phyloP scores from a whole-genome alignment of 2,113 vertebrate species.

The Brachypteracias leptosomus region DNA sequence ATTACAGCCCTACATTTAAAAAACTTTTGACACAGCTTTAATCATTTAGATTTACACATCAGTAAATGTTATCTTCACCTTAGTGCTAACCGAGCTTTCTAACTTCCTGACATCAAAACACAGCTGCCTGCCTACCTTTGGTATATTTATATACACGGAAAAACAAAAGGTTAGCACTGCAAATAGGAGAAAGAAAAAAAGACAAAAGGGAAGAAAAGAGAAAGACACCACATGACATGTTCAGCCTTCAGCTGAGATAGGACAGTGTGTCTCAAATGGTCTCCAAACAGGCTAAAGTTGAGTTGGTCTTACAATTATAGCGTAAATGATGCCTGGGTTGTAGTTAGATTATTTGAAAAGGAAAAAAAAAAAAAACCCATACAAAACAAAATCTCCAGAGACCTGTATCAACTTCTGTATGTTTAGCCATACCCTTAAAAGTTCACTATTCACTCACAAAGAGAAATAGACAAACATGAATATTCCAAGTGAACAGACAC shows the following conservation, averaged over 20 bases:
- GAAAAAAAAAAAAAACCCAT: not conserved
- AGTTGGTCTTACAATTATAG: conserved; percentile 75
- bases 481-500: conserved; percentile 89
- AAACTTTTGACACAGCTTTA: not conserved
- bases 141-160: conserved; percentile 58
- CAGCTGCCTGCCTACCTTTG: conserved; percentile 71
- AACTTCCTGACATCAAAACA: conserved; percentile 37
- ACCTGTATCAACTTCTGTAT: conserved; percentile 72
- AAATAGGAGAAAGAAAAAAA: not conserved
- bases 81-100: conserved; percentile 31
- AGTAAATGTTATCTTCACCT: not conserved
- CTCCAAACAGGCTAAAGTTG: conserved; percentile 63
- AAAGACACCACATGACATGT: conserved; percentile 41
- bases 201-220: not conserved
- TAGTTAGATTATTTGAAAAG: conserved; percentile 48
- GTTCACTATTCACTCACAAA: conserved; percentile 78
- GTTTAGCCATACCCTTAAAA: conserved; percentile 69
- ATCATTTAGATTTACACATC: not conserved
- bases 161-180: conserved; percentile 28
- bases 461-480: conserved; percentile 99
- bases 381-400: conserved; percentile 51
- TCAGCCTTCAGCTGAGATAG: conserved; percentile 58
- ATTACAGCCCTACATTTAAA: not conserved
- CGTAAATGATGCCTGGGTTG: conserved; percentile 80
- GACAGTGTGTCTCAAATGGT: conserved; percentile 62